A percentile compares a stretch with the other conserved stretches of the same genome.
phyloP scores from a whole-genome alignment of 2,797 vertebrate genomes.

The Acridotheres tristis region DNA sequence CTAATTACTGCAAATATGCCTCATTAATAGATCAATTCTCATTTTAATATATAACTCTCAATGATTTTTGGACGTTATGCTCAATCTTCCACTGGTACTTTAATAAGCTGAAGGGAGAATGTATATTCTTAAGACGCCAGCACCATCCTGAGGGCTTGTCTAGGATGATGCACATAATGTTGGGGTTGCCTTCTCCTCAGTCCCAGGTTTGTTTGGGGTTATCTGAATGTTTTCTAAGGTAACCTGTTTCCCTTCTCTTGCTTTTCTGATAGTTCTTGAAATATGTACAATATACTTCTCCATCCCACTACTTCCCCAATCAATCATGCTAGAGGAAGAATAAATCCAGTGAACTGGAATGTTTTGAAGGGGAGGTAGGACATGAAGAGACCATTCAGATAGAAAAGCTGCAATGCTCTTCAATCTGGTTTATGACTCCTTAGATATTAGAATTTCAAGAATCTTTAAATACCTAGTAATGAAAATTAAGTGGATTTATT shows the following conservation, averaged over 20 bases:
- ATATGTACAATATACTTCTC: not conserved
- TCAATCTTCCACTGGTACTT: not conserved
- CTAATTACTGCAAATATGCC: not conserved
- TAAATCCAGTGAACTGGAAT: not conserved
- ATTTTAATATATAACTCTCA: not conserved
- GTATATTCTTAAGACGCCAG: not conserved
- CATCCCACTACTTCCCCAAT: accelerated
- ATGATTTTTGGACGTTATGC: not conserved
- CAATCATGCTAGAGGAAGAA: not conserved
- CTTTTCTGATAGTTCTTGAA: not conserved
- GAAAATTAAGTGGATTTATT: not conserved
- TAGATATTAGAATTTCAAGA: not conserved
- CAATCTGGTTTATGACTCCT: not conserved
- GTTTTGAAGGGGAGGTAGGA: not conserved
- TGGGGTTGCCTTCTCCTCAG: not conserved
- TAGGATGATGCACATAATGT: not conserved
- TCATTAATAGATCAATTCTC: not conserved
- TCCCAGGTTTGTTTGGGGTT: not conserved
- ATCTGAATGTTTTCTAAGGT: not conserved
- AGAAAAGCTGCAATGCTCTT: not conserved
- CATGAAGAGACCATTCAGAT: not conserved
- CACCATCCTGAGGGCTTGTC: not conserved
- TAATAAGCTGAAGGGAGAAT: not conserved
- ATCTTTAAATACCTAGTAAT: not conserved
- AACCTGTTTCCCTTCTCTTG: not conserved